Percentiles rank a stretch among this genome's conserved stretches.
These are phyloP conservation scores for Fratercula arctica DNA, from an alignment of 2,797 vertebrate genomes.

Conservation along the genomic window DNA sequence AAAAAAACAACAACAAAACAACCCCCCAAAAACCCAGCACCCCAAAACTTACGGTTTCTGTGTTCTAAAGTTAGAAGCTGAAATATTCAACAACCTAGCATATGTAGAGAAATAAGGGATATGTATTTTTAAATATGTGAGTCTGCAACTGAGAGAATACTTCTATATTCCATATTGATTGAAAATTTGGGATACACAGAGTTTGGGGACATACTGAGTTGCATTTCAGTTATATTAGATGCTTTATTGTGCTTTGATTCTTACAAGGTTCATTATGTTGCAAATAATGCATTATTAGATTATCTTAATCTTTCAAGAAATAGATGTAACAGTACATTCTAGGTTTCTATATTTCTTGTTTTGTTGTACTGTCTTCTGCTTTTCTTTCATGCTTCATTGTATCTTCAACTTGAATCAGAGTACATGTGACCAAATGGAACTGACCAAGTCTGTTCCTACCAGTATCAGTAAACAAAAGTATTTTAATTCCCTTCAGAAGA, in stretches of 20 bases:
- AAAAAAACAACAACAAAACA: background rate
- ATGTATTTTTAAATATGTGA: background rate
- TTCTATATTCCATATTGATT: background rate
- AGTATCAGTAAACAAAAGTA: constrained; percentile 44
- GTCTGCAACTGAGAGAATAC: background rate
- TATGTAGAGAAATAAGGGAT: background rate
- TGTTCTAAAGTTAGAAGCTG: background rate
- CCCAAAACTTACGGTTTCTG: background rate
- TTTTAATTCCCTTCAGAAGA: constrained; percentile 52
- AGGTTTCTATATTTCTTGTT: background rate
- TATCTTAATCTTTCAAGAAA: background rate
- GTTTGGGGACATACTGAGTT: background rate
- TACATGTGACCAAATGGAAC: constrained; percentile 43
- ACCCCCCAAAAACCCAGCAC: fast-evolving
- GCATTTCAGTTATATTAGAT: background rate
- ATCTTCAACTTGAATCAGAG: constrained; percentile 64
- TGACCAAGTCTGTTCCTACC: constrained; percentile 29
- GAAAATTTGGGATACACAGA: background rate
- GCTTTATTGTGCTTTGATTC: background rate
- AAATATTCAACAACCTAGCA: background rate
- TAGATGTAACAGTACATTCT: background rate
- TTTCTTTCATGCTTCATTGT: constrained; percentile 58
- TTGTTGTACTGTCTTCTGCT: constrained; percentile 60
- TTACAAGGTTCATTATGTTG: background rate
- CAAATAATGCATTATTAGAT: background rate